Base-by-base conservation (phyloP, 2,888 invertebrate species). In the Cabera pusaria region DNA sequence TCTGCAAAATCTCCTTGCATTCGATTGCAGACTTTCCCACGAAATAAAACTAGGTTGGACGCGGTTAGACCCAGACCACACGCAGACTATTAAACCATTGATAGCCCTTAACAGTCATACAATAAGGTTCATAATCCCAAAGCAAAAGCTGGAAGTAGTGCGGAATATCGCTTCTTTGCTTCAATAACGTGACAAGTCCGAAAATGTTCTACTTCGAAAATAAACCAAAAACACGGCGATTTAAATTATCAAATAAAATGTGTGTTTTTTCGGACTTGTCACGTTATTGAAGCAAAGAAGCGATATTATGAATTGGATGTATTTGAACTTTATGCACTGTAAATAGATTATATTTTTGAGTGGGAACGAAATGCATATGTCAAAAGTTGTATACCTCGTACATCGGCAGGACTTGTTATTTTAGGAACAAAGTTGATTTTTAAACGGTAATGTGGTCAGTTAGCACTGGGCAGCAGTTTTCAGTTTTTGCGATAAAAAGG, bases 1-100 rank as follows among this genome's bases (percentile, higher is more conserved):
- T 56, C 56, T 45, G 52, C 52, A 26, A 46, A 56, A 49, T 53
- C 46, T 26, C 38, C 20, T 22, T n/a, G 24, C 23, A 31, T 38
- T 38, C 34, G 36, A 40, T 21, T 25, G 35, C 39, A 41, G 45
- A 40, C 36, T 38, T 46, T 53, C 50, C 33, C 45, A 65, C 50
- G 45, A 52, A 56, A 51, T 52, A 52, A 51, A 60, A 53, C 55
- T 57, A 55, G 52, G 45, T 33, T 45, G 44, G 28, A 21, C 26
- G 34, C 26, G 43, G 36, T 20, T 27, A 12, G 7, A 47, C 44
- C 33, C 37, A 44, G 48, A 47, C 51, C 49, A 47, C 50, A 44
- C 48, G 19, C 53, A 40, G 29, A 24, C 26, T 17, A 8, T 37
- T 26, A 5, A 23, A 9, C 25, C 16, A 8, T 18, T 21, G 10